These are phyloP conservation scores for Machimus atricapillus DNA, from an alignment of 2,888 invertebrate species.

Conservation along the genomic window DNA sequence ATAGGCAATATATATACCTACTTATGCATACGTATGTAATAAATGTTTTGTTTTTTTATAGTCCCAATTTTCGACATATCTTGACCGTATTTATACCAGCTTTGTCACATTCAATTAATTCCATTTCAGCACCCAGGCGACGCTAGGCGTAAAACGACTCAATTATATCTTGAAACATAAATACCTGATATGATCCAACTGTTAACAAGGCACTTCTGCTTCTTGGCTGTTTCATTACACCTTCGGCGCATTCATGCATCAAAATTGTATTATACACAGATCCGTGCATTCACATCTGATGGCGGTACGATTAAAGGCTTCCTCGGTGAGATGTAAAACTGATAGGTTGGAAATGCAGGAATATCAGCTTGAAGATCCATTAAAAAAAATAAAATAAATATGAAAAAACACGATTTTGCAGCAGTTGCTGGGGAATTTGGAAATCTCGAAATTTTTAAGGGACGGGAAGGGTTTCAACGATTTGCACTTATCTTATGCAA, in stretches of 20 bases:
- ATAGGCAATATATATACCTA: no score
- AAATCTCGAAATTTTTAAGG: background rate
- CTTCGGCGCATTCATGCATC: conserved; percentile 10
- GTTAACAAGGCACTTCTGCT: conserved; percentile 1
- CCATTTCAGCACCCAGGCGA: background rate
- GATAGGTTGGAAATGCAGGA: background rate
- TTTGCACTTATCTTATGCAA: background rate
- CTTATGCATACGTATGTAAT: no score
- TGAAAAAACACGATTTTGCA: background rate
- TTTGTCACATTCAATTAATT: background rate
- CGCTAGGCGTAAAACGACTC: background rate
- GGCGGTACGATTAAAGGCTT: background rate
- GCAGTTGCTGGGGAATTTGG: background rate
- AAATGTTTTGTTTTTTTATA: no score
- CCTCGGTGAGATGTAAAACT: background rate
- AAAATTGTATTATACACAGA: conserved; percentile 31
- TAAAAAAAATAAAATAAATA: background rate
- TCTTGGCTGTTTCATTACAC: background rate
- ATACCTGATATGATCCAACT: background rate
- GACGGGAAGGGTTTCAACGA: background rate
- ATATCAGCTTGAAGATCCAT: background rate
- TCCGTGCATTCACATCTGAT: background rate
- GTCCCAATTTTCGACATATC: no score
- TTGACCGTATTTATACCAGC: no score
- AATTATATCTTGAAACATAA: conserved; percentile 17